Base-by-base conservation (phyloP, 1,140 invertebrate species). In the Solenopsis fugax region DNA sequence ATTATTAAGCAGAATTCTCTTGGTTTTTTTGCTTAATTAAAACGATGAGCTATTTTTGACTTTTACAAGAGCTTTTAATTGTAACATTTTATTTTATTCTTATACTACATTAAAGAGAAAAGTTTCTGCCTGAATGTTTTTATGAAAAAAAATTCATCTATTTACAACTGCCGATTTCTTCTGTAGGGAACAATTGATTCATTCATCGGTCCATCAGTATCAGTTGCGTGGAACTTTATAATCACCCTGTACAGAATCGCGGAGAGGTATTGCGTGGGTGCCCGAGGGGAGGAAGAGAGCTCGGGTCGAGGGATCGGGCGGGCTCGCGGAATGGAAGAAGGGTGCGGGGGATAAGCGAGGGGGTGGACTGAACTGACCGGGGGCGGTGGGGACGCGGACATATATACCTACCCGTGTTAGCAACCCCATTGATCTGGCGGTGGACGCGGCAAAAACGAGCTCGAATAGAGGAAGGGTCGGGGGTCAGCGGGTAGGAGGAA, bases 351-450 rank as follows among this genome's bases (percentile, higher is more conserved):
- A 65, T 64, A 16, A 64, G 62, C 69, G 78, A 52, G 69, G 76
- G 82, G 84, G 84, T 85, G 75, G 85, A 88, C 80, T 86, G 87
- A 84, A 82, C 86, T 89, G 89, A 92, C 87, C 89, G 86, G 90
- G 91, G 87, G 88, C 78, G 91, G 91, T 86, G 91, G 87, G 90
- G 91, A 92, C 87, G 80, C 80, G 93, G 93, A 93, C 93, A 94
- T 91, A 93, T 93, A 94, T 95, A 94, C 93, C 91, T 93, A 94
- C 91, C 85, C 93, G 94, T 94, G 95, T 95, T 95, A 95, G 94
- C 94, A 95, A 94, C 93, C 94, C 94, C 95, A 95, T 95, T 95
- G 95, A 95, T 95, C 94, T 95, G 94, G 92, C 92, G 92, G 93
- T 93, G 93, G 93, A 93, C 93, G 93, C 92, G 92, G 93, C 94